Base-by-base conservation (phyloP, 2,113 vertebrate species). In the Falcunculus frontatus region DNA sequence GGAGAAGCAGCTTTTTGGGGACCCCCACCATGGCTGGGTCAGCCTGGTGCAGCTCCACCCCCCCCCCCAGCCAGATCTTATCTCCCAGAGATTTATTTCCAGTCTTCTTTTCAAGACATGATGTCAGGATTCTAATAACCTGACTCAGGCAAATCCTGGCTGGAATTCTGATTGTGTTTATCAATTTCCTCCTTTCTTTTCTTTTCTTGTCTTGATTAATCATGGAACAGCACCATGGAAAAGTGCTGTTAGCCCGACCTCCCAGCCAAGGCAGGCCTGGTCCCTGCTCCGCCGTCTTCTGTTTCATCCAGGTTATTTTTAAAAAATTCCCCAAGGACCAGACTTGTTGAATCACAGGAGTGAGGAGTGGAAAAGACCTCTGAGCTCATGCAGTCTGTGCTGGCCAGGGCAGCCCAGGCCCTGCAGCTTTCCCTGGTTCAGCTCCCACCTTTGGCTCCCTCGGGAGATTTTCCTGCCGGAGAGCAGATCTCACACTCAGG, bases 91-190 rank as follows among this genome's bases (percentile, higher is more conserved):
- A 84, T 90, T 92, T 92, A 70, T 97, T 94, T 94, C 92, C 92
- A 95, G 85, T 41, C 88, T 29, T 89, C 83, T 93, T 90, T 94
- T 96, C 96, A 96, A 97, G 95, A 96, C 95, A 96, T 96, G 96
- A 96, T 96, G 96, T 97, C 96, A 96, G 96, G 88, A 56, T 72
- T 89, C 8, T 60, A 95, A 96, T 77, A 97, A 93, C 88, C 90
- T 53, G 92, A 89, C 80, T 86, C 49, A 86, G 83, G 92, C 95
- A 60, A 75, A 70, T 26, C 47, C 72, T 96, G 95, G 92, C 75
- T 80, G 92, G 55, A 80, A 59, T 77, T 94, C 11, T 87, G 25
- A 3, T 77, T 63, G 84, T 91, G 92, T 93, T 96, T 86, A 94
- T 96, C 95, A 75, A 22, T 94, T 96, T 88, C 95, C 93, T 89